These are phyloP conservation scores for Coronaproctus castanopsis DNA, from an alignment of 2,888 invertebrate species.

Conservation along the genomic window DNA sequence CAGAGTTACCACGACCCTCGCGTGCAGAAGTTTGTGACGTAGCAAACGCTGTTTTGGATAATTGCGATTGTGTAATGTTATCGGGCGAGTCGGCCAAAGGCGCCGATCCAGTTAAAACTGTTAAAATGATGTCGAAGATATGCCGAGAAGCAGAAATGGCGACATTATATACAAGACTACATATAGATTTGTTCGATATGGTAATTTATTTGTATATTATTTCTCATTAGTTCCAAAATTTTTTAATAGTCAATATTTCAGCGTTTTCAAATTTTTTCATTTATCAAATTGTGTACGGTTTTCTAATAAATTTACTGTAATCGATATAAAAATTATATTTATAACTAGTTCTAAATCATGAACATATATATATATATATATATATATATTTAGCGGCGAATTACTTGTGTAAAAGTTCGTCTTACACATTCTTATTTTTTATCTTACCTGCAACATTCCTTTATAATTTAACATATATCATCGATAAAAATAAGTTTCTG, in stretches of 20 bases:
- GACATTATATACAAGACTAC: conserved; percentile 76
- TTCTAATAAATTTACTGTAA: too few relatives aligned
- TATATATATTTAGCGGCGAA: too few relatives aligned
- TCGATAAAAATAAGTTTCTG: too few relatives aligned
- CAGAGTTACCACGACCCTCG: conserved; percentile 86
- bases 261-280: neutral
- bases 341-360: too few relatives aligned
- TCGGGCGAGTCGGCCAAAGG: conserved; percentile 99
- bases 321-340: too few relatives aligned
- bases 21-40: conserved; percentile 92
- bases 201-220: conserved; percentile 22
- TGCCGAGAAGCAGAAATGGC: conserved; percentile 93
- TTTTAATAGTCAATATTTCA: neutral
- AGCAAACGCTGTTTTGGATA: conserved; percentile 91
- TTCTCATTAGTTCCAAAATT: neutral
- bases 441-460: too few relatives aligned
- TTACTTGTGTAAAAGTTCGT: too few relatives aligned
- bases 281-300: neutral
- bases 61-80: conserved; percentile 95
- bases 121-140: conserved; percentile 73
- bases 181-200: conserved; percentile 48
- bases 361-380: too few relatives aligned
- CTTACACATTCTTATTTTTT: too few relatives aligned
- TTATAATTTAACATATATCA: too few relatives aligned
- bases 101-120: conserved; percentile 77